Conservation (phyloP, 1,140 invertebrate genomes). For the Sogatella furcifera region DNA sequence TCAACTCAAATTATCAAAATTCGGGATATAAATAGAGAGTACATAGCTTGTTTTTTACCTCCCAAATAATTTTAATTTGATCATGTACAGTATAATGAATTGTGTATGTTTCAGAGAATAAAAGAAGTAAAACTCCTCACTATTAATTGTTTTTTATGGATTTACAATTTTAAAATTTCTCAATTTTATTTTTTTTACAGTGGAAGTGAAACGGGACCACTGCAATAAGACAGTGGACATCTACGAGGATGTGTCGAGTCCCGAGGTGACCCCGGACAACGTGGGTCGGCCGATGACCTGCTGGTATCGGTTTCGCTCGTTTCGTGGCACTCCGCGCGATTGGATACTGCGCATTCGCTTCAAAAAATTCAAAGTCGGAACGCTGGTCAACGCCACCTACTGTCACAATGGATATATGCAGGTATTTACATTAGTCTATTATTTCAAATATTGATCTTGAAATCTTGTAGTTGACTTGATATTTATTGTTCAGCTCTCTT, state of each 20-base stretch:
- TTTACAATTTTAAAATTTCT: no score
- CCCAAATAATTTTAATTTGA: no score
- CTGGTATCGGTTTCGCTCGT: conserved; percentile 76
- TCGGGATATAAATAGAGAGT: no score
- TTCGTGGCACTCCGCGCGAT: conserved; percentile 69
- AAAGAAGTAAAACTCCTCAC: no score
- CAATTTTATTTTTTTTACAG: conserved; percentile 27
- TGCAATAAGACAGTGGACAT: conserved; percentile 89
- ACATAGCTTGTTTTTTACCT: no score
- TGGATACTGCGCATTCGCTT: conserved; percentile 82
- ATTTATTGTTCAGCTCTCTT: no score
- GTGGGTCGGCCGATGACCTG: conserved; percentile 74
- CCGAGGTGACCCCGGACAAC: conserved; percentile 69
- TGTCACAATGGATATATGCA: conserved; percentile 79
- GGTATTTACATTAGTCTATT: conserved; percentile 44
- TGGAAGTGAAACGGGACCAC: conserved; percentile 57
- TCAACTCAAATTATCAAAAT: no score
- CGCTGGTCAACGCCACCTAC: conserved; percentile 69
- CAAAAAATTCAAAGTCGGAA: conserved; percentile 85
- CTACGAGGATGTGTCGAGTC: conserved; percentile 79
- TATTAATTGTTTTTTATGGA: no score
- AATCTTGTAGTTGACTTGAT: no score
- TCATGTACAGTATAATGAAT: no score
- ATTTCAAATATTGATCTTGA: no score
- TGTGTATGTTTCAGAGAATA: no score